Conservation (phyloP, 2,888 invertebrate genomes). For the Aricia artaxerxes region DNA sequence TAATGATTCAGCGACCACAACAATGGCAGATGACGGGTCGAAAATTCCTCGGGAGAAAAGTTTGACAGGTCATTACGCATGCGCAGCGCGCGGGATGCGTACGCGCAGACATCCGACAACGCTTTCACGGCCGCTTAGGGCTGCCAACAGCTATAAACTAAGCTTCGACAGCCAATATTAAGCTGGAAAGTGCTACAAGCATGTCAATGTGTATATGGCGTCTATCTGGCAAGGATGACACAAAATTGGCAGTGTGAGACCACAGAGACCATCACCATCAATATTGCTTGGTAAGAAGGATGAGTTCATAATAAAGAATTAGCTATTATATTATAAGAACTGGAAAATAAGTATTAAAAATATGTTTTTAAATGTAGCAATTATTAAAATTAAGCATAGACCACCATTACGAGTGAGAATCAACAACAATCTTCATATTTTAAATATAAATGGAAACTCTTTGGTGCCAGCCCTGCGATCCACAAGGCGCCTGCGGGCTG, state of each 20-base stretch:
- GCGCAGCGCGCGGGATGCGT: slow-evolving; percentile 59
- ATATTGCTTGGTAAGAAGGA: too few species aligned
- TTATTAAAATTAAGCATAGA: too few species aligned
- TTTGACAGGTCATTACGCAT: slow-evolving; percentile 70
- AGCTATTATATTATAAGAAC: too few species aligned
- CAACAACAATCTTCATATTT: background rate
- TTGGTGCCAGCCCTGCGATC: background rate
- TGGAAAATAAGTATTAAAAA: too few species aligned
- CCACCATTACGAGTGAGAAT: too few species aligned
- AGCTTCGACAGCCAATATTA: background rate
- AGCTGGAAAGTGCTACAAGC: background rate
- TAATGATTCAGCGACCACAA: slow-evolving; percentile 44
- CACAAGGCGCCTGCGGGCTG: background rate
- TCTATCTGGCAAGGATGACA: background rate
- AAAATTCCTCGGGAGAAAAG: slow-evolving; percentile 69
- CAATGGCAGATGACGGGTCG: slow-evolving; percentile 50
- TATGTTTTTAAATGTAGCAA: too few species aligned
- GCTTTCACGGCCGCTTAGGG: slow-evolving; percentile 58
- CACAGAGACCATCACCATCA: too few species aligned
- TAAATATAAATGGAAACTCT: background rate
- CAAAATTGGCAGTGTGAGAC: background rate
- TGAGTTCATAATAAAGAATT: too few species aligned
- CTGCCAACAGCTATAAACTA: slow-evolving; percentile 41
- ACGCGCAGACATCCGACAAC: slow-evolving; percentile 65
- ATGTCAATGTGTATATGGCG: background rate